Percentiles rank a stretch among this genome's conserved stretches.
phyloP scores from a whole-genome alignment of 2,888 invertebrate genomes.

The Anthophora plumipes region DNA sequence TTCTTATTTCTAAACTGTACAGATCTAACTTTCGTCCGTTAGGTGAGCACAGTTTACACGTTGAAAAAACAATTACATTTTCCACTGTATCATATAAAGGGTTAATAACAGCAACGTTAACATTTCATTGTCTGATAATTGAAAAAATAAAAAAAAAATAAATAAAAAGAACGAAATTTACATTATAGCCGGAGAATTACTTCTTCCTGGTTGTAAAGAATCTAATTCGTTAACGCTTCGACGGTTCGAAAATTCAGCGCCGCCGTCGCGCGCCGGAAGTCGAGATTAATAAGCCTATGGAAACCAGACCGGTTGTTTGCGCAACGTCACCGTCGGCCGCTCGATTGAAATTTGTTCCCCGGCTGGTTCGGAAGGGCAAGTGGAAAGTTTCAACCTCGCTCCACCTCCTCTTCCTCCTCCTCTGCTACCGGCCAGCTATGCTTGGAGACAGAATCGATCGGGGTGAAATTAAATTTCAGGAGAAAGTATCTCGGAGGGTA shows the following conservation, averaged over 20 bases:
- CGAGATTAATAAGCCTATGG: slow-evolving; percentile 26
- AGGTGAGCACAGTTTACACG: no score
- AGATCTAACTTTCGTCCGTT: no score
- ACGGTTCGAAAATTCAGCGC: not conserved
- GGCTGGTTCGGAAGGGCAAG: slow-evolving; percentile 5
- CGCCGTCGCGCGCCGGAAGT: not conserved
- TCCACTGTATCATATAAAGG: no score
- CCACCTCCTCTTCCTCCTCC: not conserved
- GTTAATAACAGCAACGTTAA: no score
- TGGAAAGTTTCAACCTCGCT: slow-evolving; percentile 16
- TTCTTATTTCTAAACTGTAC: no score
- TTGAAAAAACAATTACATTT: no score
- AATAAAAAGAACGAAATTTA: no score
- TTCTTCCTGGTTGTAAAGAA: not conserved
- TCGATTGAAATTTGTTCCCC: slow-evolving; percentile 35
- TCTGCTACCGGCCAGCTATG: no score
- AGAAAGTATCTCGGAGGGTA: slow-evolving; percentile 25
- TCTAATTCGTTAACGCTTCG: not conserved
- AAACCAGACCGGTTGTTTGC: slow-evolving; percentile 16
- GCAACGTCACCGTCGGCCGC: slow-evolving; percentile 7
- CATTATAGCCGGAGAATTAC: no score
- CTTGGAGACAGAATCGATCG: slow-evolving; percentile 31
- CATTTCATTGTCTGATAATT: no score
- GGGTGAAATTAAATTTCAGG: slow-evolving; percentile 43
- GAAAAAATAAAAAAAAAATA: no score